Percentiles rank a stretch among this genome's conserved stretches.
Evolutionary conservation across 2,888 invertebrate genomes (phyloP).

Genomic region (Nebria salina): DNA sequence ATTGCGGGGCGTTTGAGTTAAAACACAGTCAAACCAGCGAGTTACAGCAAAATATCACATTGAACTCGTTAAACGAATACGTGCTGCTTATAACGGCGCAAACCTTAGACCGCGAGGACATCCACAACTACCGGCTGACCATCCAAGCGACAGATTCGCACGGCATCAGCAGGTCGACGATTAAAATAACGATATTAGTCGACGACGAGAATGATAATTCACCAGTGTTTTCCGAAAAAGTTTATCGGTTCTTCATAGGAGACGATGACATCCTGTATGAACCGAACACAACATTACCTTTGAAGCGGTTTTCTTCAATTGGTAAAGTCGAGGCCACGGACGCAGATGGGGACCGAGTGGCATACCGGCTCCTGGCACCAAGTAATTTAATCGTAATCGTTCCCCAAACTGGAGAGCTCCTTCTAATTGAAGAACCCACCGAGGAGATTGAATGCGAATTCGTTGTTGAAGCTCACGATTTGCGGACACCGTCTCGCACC

Average conservation of each 20-base stretch:
- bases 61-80: constrained; percentile 67
- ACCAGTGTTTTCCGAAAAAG: constrained; percentile 81
- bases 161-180: constrained; percentile 82
- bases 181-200: constrained; percentile 80
- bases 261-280: constrained; percentile 69
- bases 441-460: constrained; percentile 70
- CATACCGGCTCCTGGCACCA: constrained; percentile 83
- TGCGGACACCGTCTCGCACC: constrained; percentile 76
- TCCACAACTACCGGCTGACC: constrained; percentile 75
- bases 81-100: constrained; percentile 80
- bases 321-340: constrained; percentile 89
- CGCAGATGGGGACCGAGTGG: constrained; percentile 91
- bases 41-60: constrained; percentile 63
- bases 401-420: constrained; percentile 90
- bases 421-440: constrained; percentile 82
- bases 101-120: constrained; percentile 81
- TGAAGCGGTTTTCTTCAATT: constrained; percentile 83
- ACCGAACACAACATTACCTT: constrained; percentile 70
- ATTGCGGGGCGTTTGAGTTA: constrained; percentile 77
- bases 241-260: constrained; percentile 81
- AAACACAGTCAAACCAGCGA: constrained; percentile 68
- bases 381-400: constrained; percentile 88
- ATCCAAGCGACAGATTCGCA: constrained; percentile 83
- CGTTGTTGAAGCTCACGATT: constrained; percentile 84
- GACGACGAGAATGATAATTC: constrained; percentile 92